phyloP scores from a whole-genome alignment of 2,888 invertebrate species.

The Hemithea aestivaria region DNA sequence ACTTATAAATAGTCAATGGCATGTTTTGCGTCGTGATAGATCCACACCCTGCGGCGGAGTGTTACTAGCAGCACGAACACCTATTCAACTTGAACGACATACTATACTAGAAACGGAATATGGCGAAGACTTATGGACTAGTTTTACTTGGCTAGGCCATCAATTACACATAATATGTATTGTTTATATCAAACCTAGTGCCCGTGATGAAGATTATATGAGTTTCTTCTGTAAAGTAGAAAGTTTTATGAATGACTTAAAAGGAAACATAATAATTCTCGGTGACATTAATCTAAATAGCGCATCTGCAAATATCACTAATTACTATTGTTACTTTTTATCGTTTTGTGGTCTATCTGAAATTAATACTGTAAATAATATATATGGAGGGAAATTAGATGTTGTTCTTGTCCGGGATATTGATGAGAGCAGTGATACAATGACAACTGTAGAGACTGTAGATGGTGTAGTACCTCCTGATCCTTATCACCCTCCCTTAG shows the following conservation, averaged over 20 bases:
- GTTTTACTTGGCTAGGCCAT: slow-evolving; percentile 2
- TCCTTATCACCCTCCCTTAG: slow-evolving; percentile 3
- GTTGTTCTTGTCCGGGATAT: slow-evolving; percentile 4
- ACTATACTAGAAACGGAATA: slow-evolving; percentile 1
- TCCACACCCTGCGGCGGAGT: too few species aligned
- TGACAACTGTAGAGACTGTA: not conserved
- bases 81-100: slow-evolving; percentile 2
- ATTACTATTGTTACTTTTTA: slow-evolving; percentile 10
- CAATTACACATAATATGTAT: slow-evolving; percentile 1
- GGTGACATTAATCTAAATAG: slow-evolving; percentile 9
- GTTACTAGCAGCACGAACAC: too few species aligned
- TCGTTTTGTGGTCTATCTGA: slow-evolving; percentile 4
- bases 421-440: not conserved
- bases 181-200: not conserved
- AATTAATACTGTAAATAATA: not conserved
- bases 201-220: slow-evolving; percentile 5
- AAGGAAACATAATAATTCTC: not conserved
- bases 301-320: slow-evolving; percentile 2
- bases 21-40: too few species aligned
- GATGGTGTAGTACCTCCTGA: slow-evolving; percentile 5
- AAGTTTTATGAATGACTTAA: slow-evolving; percentile 1
- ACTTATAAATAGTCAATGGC: too few species aligned
- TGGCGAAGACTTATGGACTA: slow-evolving; percentile 4
- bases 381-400: slow-evolving; percentile 4
- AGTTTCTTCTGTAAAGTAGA: slow-evolving; percentile 2